Evolutionary conservation across 2,797 vertebrate genomes (phyloP).

Genomic region (Pseudomugil tenellus): DNA sequence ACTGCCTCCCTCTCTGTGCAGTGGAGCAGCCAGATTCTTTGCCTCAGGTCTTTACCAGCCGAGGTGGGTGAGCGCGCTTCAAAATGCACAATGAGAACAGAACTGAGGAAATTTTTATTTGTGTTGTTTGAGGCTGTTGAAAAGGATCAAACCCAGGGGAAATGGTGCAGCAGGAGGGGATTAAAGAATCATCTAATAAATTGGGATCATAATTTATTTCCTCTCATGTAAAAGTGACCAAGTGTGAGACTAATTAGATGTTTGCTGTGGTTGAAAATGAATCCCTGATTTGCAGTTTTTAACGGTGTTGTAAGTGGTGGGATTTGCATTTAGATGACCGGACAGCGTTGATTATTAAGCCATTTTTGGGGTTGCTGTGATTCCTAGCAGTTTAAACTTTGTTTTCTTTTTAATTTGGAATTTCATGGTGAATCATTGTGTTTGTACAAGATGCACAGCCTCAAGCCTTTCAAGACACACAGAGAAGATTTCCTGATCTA

Average conservation of each 20-base stretch:
- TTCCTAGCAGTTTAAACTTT: neutral
- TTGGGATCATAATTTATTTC: conserved; percentile 16
- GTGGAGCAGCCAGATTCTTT: conserved; percentile 71
- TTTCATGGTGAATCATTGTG: neutral
- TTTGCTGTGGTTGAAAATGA: conserved; percentile 8
- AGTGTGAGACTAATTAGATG: neutral
- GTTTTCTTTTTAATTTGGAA: neutral
- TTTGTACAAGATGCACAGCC: neutral
- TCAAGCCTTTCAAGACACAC: conserved; percentile 3
- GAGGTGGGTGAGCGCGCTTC: conserved; percentile 69
- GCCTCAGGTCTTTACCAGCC: conserved; percentile 74
- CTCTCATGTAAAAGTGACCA: conserved; percentile 17
- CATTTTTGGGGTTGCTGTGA: neutral
- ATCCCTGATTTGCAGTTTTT: neutral
- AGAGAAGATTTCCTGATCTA: neutral
- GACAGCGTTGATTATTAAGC: neutral
- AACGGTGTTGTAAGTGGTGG: neutral
- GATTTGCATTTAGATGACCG: neutral
- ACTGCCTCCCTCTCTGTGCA: conserved; percentile 69
- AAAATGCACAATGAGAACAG: conserved; percentile 51
- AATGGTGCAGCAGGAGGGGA: conserved; percentile 3
- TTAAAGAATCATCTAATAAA: conserved; percentile 30
- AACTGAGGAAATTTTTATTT: conserved; percentile 36
- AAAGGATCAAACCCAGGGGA: conserved; percentile 32
- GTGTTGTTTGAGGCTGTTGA: conserved; percentile 34